Percentiles rank a stretch among this genome's conserved stretches.
phyloP scores from a whole-genome alignment of 2,797 vertebrate species.

The Falco berigora region DNA sequence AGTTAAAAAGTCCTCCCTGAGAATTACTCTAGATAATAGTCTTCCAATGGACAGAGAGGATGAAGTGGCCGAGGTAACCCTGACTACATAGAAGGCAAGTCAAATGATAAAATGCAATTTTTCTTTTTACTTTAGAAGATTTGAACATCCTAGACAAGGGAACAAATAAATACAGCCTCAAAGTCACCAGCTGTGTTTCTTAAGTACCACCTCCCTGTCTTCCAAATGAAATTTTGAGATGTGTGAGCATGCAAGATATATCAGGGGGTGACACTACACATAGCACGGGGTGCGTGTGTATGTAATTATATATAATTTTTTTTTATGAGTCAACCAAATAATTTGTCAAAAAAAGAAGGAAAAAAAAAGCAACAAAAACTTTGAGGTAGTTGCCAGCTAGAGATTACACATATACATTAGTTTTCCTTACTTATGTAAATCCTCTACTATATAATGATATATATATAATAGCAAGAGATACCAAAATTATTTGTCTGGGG shows the following conservation, averaged over 20 bases:
- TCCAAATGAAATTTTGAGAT: background rate
- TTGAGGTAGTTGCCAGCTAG: background rate
- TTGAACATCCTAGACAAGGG: background rate
- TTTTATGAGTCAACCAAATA: background rate
- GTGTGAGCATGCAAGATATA: background rate
- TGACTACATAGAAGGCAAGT: background rate
- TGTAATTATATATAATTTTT: background rate
- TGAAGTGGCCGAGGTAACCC: background rate
- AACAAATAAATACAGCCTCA: background rate
- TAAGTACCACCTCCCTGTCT: background rate
- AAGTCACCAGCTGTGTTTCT: background rate
- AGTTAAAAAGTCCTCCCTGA: background rate
- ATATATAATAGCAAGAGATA: background rate
- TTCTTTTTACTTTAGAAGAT: background rate
- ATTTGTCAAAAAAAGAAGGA: background rate
- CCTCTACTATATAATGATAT: background rate
- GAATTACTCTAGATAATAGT: background rate
- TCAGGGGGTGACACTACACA: too few species aligned
- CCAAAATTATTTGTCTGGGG: background rate
- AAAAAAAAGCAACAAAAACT: background rate
- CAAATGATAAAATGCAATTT: background rate
- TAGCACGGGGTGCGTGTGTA: too few species aligned
- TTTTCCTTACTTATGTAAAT: background rate
- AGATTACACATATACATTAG: background rate
- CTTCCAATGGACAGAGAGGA: background rate